Evolutionary conservation across 1,140 invertebrate genomes (phyloP), one percentile per base, ranked within the genome.

Genomic region (Akabosia matsudoensis): DNA sequence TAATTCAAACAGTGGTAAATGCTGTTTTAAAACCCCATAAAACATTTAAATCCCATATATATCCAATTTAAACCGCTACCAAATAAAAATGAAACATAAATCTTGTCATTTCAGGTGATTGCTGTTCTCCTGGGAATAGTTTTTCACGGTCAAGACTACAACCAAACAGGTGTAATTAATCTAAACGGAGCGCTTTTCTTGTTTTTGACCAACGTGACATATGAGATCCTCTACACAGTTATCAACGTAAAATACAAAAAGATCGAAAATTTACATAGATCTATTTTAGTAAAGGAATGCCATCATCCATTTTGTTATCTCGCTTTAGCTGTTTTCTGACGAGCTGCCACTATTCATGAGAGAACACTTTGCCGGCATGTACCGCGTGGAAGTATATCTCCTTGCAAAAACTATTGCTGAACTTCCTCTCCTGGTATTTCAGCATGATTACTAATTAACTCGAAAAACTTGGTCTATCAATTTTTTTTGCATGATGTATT

Each of bases 101-200:
- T n/a, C n/a, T n/a, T n/a, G n/a, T 64, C 18, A 28, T 34, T 74
- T 18, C 72, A 84, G 84, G 61, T 85, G n/a, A 80, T 86, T 7
- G 83, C 83, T n/a, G 16, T 86, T 2, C 52, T 88, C 0, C 67
- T 88, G 16, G 87, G 87, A 30, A 61, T 86, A 2, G 82, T 88
- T 10, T 88, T 85, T 76, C 84, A 85, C 24, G 79, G 84, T 16
- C 86, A 86, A 73, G 80, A 83, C 79, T 70, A 84, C 14, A 80
- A 84, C 70, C 85, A 87, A 77, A 82, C 83, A 54, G 85, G 84
- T 0, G 82, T 88, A 14, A 83, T 84, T 80, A 88, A 88, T 80
- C 84, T 88, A 30, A 88, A 87, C 79, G 88, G 88, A 26, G 83
- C 84, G 3, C 67, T 88, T 22, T 88, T 87, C 74, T 77, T 87